Evolutionary conservation across 2,113 vertebrate genomes (phyloP).

Genomic region (Hippocampus abdominalis): DNA sequence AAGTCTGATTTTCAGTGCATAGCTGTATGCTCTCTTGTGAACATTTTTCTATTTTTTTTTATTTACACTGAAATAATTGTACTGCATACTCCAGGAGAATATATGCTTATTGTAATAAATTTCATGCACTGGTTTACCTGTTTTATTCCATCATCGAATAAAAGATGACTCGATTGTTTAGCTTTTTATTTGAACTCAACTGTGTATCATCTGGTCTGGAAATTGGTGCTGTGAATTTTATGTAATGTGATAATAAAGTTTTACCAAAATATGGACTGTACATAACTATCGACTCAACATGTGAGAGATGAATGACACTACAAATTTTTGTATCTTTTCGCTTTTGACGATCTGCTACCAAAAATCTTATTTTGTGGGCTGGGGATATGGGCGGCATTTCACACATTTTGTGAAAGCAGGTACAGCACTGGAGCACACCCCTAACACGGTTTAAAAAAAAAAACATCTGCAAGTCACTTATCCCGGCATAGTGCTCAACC

Average conservation of each 20-base stretch:
- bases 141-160: neutral
- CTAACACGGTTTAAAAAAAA: no score
- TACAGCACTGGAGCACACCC: no score
- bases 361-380: no score
- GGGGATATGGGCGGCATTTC: no score
- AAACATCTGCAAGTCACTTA: no score
- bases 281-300: neutral
- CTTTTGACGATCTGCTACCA: no score
- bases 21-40: neutral
- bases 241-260: constrained; percentile 1
- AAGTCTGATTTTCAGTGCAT: constrained; percentile 51
- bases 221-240: neutral
- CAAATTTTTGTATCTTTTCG: no score
- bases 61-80: neutral
- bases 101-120: neutral
- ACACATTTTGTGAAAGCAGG: no score
- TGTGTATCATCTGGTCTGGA: neutral
- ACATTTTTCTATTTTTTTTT: neutral
- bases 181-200: neutral
- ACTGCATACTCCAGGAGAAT: neutral
- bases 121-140: neutral
- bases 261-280: neutral
- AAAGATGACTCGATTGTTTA: neutral
- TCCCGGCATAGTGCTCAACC: no score
- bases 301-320: no score